Base-by-base conservation (phyloP, 1,140 invertebrate species). In the Sycobia sp. region DNA sequence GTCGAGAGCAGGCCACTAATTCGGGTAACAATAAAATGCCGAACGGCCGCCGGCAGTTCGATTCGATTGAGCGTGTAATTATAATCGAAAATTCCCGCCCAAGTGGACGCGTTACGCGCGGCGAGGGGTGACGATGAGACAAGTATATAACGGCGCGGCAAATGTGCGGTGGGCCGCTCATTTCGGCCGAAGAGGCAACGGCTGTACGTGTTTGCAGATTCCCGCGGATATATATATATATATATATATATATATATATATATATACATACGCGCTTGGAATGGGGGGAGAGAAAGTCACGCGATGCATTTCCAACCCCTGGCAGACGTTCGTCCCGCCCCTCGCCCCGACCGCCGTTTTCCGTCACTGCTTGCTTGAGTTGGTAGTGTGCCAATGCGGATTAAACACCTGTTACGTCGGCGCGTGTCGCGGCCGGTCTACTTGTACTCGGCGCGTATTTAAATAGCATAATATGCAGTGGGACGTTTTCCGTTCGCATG, bases 321-420 rank as follows among this genome's bases (percentile, higher is more conserved):
- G 34, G 3, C 22, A 7, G 9, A 39, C 18, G n/a, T 29, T 32
- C 8, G 14, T 16, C 13, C 13, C n/a, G 29, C n/a, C n/a, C n/a
- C n/a, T n/a, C n/a, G n/a, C n/a, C n/a, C n/a, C n/a, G n/a, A n/a
- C n/a, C n/a, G n/a, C n/a, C n/a, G n/a, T n/a, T n/a, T n/a, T n/a
- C n/a, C n/a, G n/a, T n/a, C n/a, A n/a, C n/a, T n/a, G n/a, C 7
- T 29, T 41, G 22, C 38, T 38, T 50, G 36, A 20, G 13, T 49
- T 39, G 58, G 46, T 50, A 23, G 34, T 13, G 13, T 14, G 47
- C 25, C 47, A 44, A 49, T 44, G 41, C n/a, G 32, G 36, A 50
- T 36, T 39, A 44, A 56, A 22, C 39, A 56, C 53, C 39, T 56
- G 53, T 56, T 56, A 56, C 61, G 8, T 13, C 13, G 4, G 3